Conservation (phyloP, 2,797 vertebrate species). For the Rhynchonycteris naso region DNA sequence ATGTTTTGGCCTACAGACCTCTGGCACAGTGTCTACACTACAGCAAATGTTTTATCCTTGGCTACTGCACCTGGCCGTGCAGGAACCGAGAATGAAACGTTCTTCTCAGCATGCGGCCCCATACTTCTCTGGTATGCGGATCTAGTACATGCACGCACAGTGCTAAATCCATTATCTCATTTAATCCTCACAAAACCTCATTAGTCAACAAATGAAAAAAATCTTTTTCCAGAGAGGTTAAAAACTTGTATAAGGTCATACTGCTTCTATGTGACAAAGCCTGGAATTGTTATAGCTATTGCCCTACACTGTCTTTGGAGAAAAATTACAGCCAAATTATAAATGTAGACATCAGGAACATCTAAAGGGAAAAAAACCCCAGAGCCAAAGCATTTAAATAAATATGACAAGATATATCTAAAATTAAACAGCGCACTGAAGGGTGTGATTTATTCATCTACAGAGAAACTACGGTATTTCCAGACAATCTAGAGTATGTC, state of each 20-base stretch:
- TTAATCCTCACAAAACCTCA: slow-evolving; percentile 27
- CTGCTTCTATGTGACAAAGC: neutral
- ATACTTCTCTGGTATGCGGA: too few relatives aligned
- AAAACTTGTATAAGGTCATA: neutral
- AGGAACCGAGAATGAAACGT: too few relatives aligned
- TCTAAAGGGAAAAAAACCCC: slow-evolving; percentile 39
- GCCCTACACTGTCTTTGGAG: slow-evolving; percentile 20
- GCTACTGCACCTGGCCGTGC: too few relatives aligned
- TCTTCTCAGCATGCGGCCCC: too few relatives aligned
- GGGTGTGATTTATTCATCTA: slow-evolving; percentile 70
- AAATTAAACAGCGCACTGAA: slow-evolving; percentile 70
- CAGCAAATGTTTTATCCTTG: too few relatives aligned
- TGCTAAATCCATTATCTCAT: neutral
- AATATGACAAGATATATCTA: slow-evolving; percentile 72
- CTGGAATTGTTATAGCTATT: slow-evolving; percentile 17
- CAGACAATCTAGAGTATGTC: slow-evolving; percentile 62
- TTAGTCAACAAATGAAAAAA: slow-evolving; percentile 1
- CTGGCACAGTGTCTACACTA: too few relatives aligned
- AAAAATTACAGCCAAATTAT: slow-evolving; percentile 45
- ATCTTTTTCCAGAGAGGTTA: slow-evolving; percentile 42
- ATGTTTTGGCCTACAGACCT: too few relatives aligned
- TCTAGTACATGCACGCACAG: neutral
- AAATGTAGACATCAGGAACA: slow-evolving; percentile 43
- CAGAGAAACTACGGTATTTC: slow-evolving; percentile 59
- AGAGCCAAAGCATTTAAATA: slow-evolving; percentile 61